Base-by-base conservation (phyloP, 1,140 invertebrate species). In the Euwallacea fornicatus region DNA sequence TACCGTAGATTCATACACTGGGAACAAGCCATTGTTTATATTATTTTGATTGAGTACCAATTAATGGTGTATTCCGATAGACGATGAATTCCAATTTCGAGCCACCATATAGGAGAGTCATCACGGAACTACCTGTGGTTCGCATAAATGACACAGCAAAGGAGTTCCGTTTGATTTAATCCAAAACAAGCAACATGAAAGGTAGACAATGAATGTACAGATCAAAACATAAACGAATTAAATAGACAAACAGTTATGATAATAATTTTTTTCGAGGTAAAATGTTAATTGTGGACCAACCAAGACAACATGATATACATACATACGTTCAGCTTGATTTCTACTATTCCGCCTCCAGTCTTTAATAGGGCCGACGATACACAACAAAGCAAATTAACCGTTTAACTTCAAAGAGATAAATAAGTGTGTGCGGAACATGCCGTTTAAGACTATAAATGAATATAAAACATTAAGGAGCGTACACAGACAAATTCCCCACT, bases 371-470 rank as follows among this genome's bases (percentile, higher is more conserved):
- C 16, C 2, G 42, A 63, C 9, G n/a, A 46, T 13, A 65, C 15
- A 42, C 9, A 54, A 54, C 11, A 54, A 41, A 33, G 47, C 63
- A 65, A 53, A 65, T 65, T 65, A 65, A 47, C 63, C 43, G 63
- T 42, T 54, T 54, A 46, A 54, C 63, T 65, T 65, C 11, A 65
- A 65, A 65, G 46, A 54, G 16, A 65, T 54, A 54, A 65, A 65
- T 65, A 54, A 53, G 61, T 63, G 61, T 63, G 61, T 63, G 61
- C 61, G 61, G 44, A 63, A 42, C 63, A 65, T 65, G 63, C 16
- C 15, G 63, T 65, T 65, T 65, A 65, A 65, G 50, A 53, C 42
- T 15, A 63, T 47, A 46, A 63, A 47, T 47, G 42, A 44, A 63
- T 63, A 44, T 63, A 44, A 63, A 63, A 63, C 15, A 63, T 63